Conservation (phyloP, 2,888 invertebrate genomes). For the Epinotia bilunana region DNA sequence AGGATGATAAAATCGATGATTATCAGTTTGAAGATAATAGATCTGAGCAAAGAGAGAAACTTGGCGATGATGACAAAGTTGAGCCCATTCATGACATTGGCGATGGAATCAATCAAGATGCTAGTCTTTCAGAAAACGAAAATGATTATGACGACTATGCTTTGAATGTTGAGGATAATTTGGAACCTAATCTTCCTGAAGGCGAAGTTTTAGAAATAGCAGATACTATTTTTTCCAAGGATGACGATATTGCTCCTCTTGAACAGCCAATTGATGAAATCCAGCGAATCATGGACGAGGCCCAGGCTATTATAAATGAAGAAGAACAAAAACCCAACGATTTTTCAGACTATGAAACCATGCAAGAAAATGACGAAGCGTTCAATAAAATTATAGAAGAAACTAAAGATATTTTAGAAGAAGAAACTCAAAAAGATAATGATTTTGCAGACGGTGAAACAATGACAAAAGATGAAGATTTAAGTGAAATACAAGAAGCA, state of each 20-base stretch:
- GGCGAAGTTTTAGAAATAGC: conserved; percentile 42
- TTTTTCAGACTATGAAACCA: conserved; percentile 31
- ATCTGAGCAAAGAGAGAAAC: conserved; percentile 52
- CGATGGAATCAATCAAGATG: conserved; percentile 28
- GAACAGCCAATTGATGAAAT: conserved; percentile 41
- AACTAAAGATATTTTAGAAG: conserved; percentile 32
- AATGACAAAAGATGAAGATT: not conserved
- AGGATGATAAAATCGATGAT: conserved; percentile 51
- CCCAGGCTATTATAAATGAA: conserved; percentile 50
- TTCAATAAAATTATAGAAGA: conserved; percentile 32
- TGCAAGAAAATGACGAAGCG: conserved; percentile 10
- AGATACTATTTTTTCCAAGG: conserved; percentile 39
- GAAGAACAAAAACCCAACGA: conserved; percentile 45
- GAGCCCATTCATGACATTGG: conserved; percentile 23
- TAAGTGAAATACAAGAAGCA: not conserved
- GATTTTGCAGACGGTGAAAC: conserved; percentile 20
- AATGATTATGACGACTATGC: conserved; percentile 33
- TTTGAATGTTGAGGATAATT: conserved; percentile 43
- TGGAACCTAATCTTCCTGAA: conserved; percentile 40
- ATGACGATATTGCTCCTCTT: conserved; percentile 34
- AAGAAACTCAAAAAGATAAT: conserved; percentile 47
- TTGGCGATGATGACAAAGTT: conserved; percentile 20
- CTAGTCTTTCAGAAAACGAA: conserved; percentile 32
- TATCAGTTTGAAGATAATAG: conserved; percentile 72
- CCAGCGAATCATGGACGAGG: conserved; percentile 54